Conservation (phyloP, 2,797 vertebrate species). For the Picus viridis region DNA sequence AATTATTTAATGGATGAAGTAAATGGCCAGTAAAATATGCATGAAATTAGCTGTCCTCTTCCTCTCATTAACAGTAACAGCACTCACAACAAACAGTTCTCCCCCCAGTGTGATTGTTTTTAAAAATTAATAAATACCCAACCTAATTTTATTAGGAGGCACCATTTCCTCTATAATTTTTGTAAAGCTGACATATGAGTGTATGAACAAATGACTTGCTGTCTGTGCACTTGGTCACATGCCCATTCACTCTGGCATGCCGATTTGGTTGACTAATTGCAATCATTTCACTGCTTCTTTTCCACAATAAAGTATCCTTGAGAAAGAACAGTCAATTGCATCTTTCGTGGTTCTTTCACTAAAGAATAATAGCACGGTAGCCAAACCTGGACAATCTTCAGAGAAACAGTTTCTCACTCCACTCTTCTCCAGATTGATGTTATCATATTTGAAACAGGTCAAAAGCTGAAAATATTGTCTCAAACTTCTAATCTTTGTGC, state of each 20-base stretch:
- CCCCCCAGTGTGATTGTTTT: neutral
- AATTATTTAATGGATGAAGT: constrained; percentile 25
- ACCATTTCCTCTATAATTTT: neutral
- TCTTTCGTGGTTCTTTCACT: neutral
- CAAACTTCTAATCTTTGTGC: neutral
- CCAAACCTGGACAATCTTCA: neutral
- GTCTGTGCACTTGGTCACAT: neutral
- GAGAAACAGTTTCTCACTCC: neutral
- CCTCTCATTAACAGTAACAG: constrained; percentile 23
- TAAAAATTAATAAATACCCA: neutral
- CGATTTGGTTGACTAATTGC: constrained; percentile 27
- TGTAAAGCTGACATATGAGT: neutral
- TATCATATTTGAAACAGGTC: neutral
- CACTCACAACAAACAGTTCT: constrained; percentile 12
- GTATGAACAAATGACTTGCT: neutral
- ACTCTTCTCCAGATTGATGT: neutral
- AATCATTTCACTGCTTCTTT: constrained; percentile 3
- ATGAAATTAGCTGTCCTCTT: constrained; percentile 29
- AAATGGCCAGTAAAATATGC: constrained; percentile 21
- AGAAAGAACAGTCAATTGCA: neutral
- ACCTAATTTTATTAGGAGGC: neutral
- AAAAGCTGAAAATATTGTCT: neutral
- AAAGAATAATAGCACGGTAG: neutral
- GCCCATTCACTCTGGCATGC: neutral
- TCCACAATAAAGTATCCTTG: neutral